phyloP scores from a whole-genome alignment of 2,113 vertebrate species.

The Chionodraco myersi region DNA sequence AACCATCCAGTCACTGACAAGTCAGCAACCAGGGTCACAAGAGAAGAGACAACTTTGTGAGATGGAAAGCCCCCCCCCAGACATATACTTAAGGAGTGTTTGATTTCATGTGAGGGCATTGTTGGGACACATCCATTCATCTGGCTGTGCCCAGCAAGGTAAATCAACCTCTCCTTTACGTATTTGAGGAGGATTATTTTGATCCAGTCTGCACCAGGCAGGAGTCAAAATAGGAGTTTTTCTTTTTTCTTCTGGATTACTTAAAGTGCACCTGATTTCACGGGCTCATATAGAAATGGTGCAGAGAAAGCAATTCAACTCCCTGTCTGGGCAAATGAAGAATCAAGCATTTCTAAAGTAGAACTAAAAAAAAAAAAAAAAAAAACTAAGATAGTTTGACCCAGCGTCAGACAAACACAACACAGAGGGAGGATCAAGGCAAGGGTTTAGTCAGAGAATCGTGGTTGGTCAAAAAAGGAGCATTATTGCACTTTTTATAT shows the following conservation, averaged over 20 bases:
- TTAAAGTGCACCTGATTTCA: constrained; percentile 77
- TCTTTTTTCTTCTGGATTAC: constrained; percentile 61
- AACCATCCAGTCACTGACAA: constrained; percentile 45
- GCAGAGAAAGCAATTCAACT: constrained; percentile 61
- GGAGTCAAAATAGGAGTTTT: constrained; percentile 77
- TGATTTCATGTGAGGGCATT: constrained; percentile 60
- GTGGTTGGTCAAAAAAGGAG: constrained; percentile 54
- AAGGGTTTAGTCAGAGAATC: constrained; percentile 67
- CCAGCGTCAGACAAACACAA: constrained; percentile 72
- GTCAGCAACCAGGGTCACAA: constrained; percentile 38
- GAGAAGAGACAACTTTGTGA: constrained; percentile 67
- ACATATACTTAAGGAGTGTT: constrained; percentile 78
- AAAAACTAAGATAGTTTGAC: constrained; percentile 57
- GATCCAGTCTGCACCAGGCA: constrained; percentile 75
- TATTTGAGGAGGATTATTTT: constrained; percentile 80
- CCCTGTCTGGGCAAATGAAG: constrained; percentile 54
- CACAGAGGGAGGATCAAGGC: constrained; percentile 72
- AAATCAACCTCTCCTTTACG: constrained; percentile 76
- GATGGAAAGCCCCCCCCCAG: constrained; percentile 63
- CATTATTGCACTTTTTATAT: constrained; percentile 45
- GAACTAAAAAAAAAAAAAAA: constrained; percentile 62
- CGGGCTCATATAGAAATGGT: constrained; percentile 52
- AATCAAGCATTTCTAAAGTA: constrained; percentile 79
- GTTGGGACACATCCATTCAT: constrained; percentile 22
- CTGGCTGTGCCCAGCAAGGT: constrained; percentile 47